These are phyloP conservation scores for Macrocentrus cingulum DNA, from an alignment of 1,140 invertebrate genomes.

Conservation along the genomic window DNA sequence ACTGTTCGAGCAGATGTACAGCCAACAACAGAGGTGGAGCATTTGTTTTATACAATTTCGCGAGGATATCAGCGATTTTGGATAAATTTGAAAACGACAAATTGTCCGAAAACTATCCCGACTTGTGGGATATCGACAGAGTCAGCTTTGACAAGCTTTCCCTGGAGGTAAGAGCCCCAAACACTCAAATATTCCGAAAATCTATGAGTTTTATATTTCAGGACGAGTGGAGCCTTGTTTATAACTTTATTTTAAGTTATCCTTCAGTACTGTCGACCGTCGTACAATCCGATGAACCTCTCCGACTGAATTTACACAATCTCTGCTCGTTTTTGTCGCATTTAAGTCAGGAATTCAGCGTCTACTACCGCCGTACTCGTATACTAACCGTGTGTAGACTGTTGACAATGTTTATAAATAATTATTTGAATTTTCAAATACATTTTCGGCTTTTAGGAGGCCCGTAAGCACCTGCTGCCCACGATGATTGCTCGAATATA, in stretches of 20 bases:
- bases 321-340: constrained; percentile 66
- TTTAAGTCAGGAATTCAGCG: constrained; percentile 68
- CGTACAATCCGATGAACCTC: constrained; percentile 52
- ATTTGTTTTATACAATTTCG: constrained; percentile 75
- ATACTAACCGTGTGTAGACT: constrained; percentile 64
- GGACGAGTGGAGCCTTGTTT: constrained; percentile 75
- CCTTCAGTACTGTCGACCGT: constrained; percentile 62
- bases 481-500: constrained; percentile 68
- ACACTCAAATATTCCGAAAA: background rate
- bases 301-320: constrained; percentile 63
- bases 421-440: constrained; percentile 23
- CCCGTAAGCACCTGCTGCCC: constrained; percentile 65
- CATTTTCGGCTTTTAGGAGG: constrained; percentile 55
- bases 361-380: constrained; percentile 70
- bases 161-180: constrained; percentile 60
- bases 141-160: constrained; percentile 64
- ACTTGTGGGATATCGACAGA: constrained; percentile 58
- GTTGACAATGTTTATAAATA: background rate
- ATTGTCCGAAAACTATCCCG: constrained; percentile 57
- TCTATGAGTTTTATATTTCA: constrained; percentile 40
- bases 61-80: constrained; percentile 66
- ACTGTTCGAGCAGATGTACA: constrained; percentile 48
- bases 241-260: constrained; percentile 65
- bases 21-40: constrained; percentile 55
- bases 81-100: constrained; percentile 63